Conservation (phyloP, 2,888 invertebrate species). For the Pristionchus maxplancki region DNA sequence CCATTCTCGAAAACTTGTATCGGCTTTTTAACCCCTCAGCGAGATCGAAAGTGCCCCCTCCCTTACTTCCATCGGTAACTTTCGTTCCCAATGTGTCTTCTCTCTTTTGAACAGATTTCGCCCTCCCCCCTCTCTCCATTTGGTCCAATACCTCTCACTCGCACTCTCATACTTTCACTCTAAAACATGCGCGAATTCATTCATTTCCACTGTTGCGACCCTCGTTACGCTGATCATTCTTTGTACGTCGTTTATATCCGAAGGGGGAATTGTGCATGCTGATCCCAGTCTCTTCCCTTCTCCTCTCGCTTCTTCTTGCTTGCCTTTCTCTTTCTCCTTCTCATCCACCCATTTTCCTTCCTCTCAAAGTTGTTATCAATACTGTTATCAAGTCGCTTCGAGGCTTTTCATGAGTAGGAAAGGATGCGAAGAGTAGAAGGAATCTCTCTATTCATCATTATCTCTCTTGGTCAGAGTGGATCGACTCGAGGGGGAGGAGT, state of each 20-base stretch:
- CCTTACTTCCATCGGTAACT: not conserved
- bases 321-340: not conserved
- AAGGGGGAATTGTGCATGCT: not conserved
- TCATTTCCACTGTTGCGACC: not conserved
- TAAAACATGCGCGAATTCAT: not conserved
- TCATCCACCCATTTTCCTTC: not conserved
- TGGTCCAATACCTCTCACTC: not conserved
- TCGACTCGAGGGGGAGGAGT: not conserved
- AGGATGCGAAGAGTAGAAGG: not conserved
- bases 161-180: not conserved
- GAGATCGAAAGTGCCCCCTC: slow-evolving; percentile 13
- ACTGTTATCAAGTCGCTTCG: not conserved
- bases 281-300: not conserved
- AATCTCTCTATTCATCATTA: not conserved
- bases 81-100: slow-evolving; percentile 14
- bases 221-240: not conserved
- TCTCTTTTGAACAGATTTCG: slow-evolving; percentile 8
- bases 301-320: not conserved
- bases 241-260: not conserved
- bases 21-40: slow-evolving; percentile 25
- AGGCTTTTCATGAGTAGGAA: not conserved
- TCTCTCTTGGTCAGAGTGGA: not conserved
- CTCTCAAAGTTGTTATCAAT: slow-evolving; percentile 7
- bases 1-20: slow-evolving; percentile 36
- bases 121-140: not conserved